phyloP scores from a whole-genome alignment of 2,113 vertebrate genomes.

The Jacana jacana region DNA sequence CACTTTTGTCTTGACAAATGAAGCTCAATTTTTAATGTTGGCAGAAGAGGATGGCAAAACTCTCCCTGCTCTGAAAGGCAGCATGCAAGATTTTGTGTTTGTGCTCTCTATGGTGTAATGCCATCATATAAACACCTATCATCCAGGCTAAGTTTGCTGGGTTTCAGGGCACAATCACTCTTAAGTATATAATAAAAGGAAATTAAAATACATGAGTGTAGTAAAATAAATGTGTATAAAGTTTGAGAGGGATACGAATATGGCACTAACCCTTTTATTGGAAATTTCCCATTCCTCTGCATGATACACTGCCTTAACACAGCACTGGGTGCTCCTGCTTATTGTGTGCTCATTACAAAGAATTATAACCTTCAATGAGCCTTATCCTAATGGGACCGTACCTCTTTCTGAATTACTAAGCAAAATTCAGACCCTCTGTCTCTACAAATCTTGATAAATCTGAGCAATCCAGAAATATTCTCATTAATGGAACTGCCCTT shows the following conservation, averaged over 20 bases:
- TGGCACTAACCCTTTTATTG: background rate
- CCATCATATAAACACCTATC: slow-evolving; percentile 2
- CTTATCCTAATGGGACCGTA: background rate
- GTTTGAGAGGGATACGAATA: background rate
- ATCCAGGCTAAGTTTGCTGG: background rate
- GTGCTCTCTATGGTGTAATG: background rate
- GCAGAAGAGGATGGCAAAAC: background rate
- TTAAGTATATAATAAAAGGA: slow-evolving; percentile 16
- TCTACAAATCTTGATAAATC: background rate
- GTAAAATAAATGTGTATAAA: slow-evolving; percentile 35
- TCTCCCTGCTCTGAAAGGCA: background rate
- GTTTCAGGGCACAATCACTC: background rate
- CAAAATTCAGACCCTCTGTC: background rate
- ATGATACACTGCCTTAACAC: rapidly evolving
- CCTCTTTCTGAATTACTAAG: background rate
- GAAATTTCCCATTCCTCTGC: background rate
- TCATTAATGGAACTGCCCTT: background rate
- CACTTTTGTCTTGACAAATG: background rate
- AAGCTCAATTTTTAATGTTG: background rate
- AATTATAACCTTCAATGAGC: background rate
- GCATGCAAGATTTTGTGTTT: background rate
- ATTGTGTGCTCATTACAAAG: background rate
- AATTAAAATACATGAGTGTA: slow-evolving; percentile 22
- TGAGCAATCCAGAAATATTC: background rate
- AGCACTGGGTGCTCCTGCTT: background rate